These are phyloP conservation scores for Cyprinus carpio DNA, from an alignment of 2,113 vertebrate species.

Conservation along the genomic window DNA sequence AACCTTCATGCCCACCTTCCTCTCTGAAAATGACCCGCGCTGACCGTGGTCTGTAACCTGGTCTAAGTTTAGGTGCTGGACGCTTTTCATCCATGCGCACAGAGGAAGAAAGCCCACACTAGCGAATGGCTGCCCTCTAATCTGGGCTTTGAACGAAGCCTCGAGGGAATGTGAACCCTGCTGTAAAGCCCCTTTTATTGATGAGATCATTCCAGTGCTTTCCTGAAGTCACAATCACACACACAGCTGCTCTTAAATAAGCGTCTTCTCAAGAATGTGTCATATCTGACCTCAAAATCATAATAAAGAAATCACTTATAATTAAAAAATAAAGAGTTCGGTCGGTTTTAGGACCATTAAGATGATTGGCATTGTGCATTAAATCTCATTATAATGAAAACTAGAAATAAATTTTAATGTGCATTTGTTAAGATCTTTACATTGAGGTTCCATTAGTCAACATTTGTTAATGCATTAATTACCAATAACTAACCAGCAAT, in stretches of 20 bases:
- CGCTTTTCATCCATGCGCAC: conserved; percentile 35
- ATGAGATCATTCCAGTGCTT: conserved; percentile 33
- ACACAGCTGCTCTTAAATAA: background rate
- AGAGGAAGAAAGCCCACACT: conserved; percentile 34
- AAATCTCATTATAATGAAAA: no score
- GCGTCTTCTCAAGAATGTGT: no score
- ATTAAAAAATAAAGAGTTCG: no score
- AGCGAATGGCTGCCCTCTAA: conserved; percentile 42
- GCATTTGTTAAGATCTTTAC: no score
- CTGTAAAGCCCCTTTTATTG: conserved; percentile 51
- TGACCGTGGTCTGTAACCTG: conserved; percentile 30
- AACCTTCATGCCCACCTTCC: conserved; percentile 41
- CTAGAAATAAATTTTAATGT: no score
- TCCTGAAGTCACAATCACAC: conserved; percentile 23
- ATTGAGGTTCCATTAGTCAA: no score
- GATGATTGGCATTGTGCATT: no score
- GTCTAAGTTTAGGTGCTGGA: conserved; percentile 49
- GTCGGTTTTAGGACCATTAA: no score
- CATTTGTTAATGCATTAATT: no score
- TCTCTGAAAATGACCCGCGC: conserved; percentile 45
- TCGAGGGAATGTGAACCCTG: conserved; percentile 35
- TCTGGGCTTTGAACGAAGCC: conserved; percentile 51
- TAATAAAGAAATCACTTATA: no score
- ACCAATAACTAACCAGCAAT: no score
- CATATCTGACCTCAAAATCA: background rate